These are phyloP conservation scores for Dipodomys merriami DNA, from an alignment of 2,113 vertebrate genomes.

Conservation along the genomic window DNA sequence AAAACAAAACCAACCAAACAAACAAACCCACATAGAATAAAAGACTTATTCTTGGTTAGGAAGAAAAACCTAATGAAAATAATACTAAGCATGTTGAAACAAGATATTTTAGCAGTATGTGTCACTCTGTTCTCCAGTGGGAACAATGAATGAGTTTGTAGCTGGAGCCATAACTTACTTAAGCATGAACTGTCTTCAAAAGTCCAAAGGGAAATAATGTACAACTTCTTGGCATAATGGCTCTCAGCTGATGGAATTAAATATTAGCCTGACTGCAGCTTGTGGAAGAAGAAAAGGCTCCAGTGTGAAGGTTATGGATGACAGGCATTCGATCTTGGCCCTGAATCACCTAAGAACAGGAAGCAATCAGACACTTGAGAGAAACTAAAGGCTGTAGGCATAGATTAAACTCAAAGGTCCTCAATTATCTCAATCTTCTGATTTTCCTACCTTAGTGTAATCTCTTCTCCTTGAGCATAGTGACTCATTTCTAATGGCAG, in stretches of 20 bases:
- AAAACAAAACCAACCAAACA: too few species aligned
- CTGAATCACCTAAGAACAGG: not conserved
- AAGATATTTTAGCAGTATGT: not conserved
- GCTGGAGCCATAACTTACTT: slow-evolving; percentile 21
- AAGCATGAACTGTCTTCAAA: slow-evolving; percentile 55
- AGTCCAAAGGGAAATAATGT: slow-evolving; percentile 30
- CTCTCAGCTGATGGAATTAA: not conserved
- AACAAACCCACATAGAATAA: not conserved
- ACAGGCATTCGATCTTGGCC: not conserved
- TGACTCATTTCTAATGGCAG: slow-evolving; percentile 42
- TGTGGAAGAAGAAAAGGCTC: not conserved
- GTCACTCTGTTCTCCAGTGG: slow-evolving; percentile 35
- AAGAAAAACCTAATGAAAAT: slow-evolving; percentile 47
- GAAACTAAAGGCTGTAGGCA: not conserved
- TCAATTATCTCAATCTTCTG: not conserved
- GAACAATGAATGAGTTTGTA: slow-evolving; percentile 44
- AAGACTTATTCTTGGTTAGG: not conserved
- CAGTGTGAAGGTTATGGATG: not conserved
- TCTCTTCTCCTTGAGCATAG: not conserved
- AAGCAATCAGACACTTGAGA: not conserved
- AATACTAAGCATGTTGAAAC: slow-evolving; percentile 6
- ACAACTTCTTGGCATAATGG: slow-evolving; percentile 12
- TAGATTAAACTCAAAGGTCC: not conserved
- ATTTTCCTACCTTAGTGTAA: not conserved
- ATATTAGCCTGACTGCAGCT: not conserved